Conservation (phyloP, 1,140 invertebrate species). For the Drosophila repletoides region DNA sequence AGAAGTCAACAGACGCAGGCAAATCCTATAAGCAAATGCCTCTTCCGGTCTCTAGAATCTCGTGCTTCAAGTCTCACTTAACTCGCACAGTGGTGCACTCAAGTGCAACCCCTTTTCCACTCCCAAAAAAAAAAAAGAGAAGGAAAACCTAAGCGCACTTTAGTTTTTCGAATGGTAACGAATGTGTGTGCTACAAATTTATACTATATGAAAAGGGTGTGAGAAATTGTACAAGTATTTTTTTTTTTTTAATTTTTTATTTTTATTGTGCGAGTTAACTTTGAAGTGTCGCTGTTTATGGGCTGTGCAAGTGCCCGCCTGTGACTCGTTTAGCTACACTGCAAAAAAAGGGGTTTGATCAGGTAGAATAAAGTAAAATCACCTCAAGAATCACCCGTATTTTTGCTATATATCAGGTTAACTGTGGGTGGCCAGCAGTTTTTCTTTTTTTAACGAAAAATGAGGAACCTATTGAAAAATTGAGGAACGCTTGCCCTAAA, state of each 20-base stretch:
- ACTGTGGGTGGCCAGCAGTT: too few relatives aligned
- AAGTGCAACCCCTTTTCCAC: conserved; percentile 55
- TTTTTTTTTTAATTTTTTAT: too few relatives aligned
- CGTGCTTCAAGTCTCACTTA: neutral
- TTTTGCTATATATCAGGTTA: too few relatives aligned
- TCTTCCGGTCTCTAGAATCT: conserved; percentile 8
- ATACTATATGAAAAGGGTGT: neutral
- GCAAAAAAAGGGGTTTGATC: too few relatives aligned
- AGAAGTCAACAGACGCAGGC: conserved; percentile 68
- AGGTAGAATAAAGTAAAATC: too few relatives aligned
- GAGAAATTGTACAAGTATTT: conserved; percentile 57
- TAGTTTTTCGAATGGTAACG: conserved; percentile 14
- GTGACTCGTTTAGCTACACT: neutral
- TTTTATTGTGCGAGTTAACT: conserved; percentile 78
- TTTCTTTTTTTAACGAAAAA: too few relatives aligned
- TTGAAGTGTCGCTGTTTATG: conserved; percentile 74
- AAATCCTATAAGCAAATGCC: conserved; percentile 65
- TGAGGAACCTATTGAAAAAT: too few relatives aligned
- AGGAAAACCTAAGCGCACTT: conserved; percentile 13
- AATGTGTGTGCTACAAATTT: conserved; percentile 3
- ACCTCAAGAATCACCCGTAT: too few relatives aligned
- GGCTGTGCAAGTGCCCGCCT: conserved; percentile 31
- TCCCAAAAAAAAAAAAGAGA: neutral
- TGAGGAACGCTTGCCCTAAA: too few relatives aligned
- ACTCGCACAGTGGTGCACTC: conserved; percentile 10